These are phyloP conservation scores for Sebastes jordani DNA, from an alignment of 2,797 vertebrate species.

Conservation along the genomic window DNA sequence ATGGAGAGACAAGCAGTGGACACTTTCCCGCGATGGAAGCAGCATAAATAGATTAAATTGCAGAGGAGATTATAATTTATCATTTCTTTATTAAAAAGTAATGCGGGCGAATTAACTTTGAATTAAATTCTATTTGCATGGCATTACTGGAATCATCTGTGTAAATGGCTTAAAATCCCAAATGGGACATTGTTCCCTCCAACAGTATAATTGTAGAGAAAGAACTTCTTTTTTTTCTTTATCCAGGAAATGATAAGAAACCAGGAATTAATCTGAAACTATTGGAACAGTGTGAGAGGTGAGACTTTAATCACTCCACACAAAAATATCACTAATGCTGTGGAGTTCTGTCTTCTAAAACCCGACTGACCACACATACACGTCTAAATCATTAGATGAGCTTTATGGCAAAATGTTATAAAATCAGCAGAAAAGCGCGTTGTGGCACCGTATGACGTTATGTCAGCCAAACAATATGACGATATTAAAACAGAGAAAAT, in stretches of 20 bases:
- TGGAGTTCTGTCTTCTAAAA: not conserved
- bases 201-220: slow-evolving; percentile 72
- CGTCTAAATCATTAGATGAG: not conserved
- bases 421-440: not conserved
- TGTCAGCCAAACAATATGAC: not conserved
- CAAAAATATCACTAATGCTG: not conserved
- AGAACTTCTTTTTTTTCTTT: slow-evolving; percentile 50
- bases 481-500: not conserved
- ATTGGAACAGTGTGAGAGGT: slow-evolving; percentile 47
- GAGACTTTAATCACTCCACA: slow-evolving; percentile 39
- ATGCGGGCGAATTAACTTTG: slow-evolving; percentile 84
- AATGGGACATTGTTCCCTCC: slow-evolving; percentile 76
- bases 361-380: not conserved
- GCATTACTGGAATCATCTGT: slow-evolving; percentile 84
- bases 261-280: slow-evolving; percentile 59
- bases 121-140: slow-evolving; percentile 86
- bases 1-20: slow-evolving; percentile 65
- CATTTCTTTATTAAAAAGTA: slow-evolving; percentile 87
- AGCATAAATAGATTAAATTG: slow-evolving; percentile 78
- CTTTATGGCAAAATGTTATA: not conserved
- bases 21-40: slow-evolving; percentile 71
- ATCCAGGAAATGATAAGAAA: slow-evolving; percentile 66
- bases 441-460: not conserved
- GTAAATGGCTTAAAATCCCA: slow-evolving; percentile 84
- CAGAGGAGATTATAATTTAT: slow-evolving; percentile 81